Conservation (phyloP, 2,113 vertebrate species). For the Callochromis pleurospilus region DNA sequence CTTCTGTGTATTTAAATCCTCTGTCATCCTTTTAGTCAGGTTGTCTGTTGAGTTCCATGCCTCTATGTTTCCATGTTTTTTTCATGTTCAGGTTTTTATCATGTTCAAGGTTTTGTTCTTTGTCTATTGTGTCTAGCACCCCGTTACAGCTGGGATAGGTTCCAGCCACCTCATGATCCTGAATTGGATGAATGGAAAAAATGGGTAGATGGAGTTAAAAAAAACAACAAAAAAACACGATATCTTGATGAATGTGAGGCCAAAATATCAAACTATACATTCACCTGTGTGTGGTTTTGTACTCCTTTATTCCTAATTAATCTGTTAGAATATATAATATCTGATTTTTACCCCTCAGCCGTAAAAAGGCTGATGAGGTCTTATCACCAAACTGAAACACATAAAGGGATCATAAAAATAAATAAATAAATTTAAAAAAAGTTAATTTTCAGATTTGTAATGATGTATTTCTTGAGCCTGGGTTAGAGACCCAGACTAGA, state of each 20-base stretch:
- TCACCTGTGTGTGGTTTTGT: not conserved
- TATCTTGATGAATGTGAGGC: not conserved
- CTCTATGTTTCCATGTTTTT: not conserved
- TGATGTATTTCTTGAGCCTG: not conserved
- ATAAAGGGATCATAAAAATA: not conserved
- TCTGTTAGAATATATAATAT: not conserved
- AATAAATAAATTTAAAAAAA: fast-evolving
- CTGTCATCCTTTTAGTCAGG: not conserved
- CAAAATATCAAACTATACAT: not conserved
- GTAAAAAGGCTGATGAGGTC: not conserved
- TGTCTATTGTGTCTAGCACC: not conserved
- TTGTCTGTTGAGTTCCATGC: not conserved
- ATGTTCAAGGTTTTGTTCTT: not conserved
- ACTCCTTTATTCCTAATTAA: not conserved
- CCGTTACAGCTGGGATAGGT: fast-evolving
- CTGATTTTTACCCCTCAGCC: not conserved
- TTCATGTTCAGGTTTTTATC: not conserved
- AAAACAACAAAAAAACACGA: fast-evolving
- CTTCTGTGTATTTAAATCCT: not conserved
- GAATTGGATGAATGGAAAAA: not conserved
- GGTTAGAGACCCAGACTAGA: fast-evolving
- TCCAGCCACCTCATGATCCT: not conserved
- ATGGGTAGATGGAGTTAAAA: not conserved
- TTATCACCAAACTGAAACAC: not conserved
- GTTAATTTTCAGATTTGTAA: not conserved